Evolutionary conservation across 2,797 vertebrate genomes (phyloP).

Genomic region (Sebastes miniatus): DNA sequence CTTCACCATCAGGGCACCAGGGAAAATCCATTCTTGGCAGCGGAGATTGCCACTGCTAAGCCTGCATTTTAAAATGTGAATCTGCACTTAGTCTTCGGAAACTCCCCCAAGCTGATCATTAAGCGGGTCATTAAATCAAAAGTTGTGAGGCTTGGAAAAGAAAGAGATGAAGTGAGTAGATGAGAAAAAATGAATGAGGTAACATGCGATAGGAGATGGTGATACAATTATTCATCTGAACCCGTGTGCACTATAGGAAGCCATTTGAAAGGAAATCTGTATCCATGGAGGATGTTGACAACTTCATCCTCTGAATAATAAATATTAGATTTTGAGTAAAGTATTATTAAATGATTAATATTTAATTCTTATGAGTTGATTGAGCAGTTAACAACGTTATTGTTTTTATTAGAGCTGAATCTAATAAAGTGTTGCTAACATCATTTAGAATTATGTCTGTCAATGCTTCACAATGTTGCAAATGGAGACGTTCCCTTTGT

Average conservation of each 20-base stretch:
- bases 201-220: constrained; percentile 78
- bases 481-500: neutral
- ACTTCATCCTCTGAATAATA: constrained; percentile 35
- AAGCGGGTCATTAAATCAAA: constrained; percentile 92
- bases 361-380: neutral
- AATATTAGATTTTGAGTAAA: neutral
- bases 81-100: constrained; percentile 91
- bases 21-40: constrained; percentile 93
- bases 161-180: constrained; percentile 46
- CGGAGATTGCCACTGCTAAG: constrained; percentile 88
- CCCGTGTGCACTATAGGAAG: constrained; percentile 79
- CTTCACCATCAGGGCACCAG: constrained; percentile 88
- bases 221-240: constrained; percentile 72
- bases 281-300: constrained; percentile 77
- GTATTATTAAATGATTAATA: neutral
- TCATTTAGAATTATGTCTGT: neutral
- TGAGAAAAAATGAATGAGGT: constrained; percentile 76
- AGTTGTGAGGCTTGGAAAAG: constrained; percentile 82
- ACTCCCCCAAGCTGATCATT: constrained; percentile 89
- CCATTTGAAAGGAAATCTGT: constrained; percentile 77
- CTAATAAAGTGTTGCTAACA: neutral
- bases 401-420: neutral
- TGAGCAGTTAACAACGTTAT: neutral
- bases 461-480: neutral
- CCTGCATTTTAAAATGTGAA: constrained; percentile 92